Conservation (phyloP, 2,113 vertebrate genomes). For the Lasiurus borealis region DNA sequence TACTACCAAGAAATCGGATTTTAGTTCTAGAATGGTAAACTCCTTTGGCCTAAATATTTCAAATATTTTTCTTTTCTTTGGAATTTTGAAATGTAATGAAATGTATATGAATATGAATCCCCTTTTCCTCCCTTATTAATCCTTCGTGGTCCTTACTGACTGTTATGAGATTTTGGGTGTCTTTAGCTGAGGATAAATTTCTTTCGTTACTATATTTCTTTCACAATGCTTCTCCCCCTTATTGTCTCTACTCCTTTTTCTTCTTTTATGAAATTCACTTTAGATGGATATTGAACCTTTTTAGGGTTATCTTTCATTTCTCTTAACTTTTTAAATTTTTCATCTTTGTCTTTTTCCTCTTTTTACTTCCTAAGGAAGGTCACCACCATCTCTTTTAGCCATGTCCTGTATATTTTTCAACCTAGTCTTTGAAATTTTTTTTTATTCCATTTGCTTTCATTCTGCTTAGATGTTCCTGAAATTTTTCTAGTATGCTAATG, state of each 20-base stretch:
- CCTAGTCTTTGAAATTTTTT: background rate
- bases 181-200: background rate
- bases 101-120: background rate
- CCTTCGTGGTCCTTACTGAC: background rate
- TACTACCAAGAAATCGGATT: background rate
- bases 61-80: conserved; percentile 11
- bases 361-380: background rate
- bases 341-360: background rate
- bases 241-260: background rate
- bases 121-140: background rate
- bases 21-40: background rate
- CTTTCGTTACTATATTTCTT: background rate
- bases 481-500: background rate
- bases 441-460: conserved; percentile 12
- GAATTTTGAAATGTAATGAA: background rate
- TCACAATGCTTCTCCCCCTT: background rate
- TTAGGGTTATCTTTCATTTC: background rate
- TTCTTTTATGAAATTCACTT: background rate
- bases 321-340: background rate
- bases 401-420: background rate
- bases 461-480: conserved; percentile 38
- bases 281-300: background rate
- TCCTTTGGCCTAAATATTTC: background rate
- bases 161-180: background rate
- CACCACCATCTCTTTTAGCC: background rate